Evolutionary conservation across 1,140 invertebrate genomes (phyloP), one percentile per base, ranked within the genome.

Genomic region (Drosophila rhopaloa): DNA sequence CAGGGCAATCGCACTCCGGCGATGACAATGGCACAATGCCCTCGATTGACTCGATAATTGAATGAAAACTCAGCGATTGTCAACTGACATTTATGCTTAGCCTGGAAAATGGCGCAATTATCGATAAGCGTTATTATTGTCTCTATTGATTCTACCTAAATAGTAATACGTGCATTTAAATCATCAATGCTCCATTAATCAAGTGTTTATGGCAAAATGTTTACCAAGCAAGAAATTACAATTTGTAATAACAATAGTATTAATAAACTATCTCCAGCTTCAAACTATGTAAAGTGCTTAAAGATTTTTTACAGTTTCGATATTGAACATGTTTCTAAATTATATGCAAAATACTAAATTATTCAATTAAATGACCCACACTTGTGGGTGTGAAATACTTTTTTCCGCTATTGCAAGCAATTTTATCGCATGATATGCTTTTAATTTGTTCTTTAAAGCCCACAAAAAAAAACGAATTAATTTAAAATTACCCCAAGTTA

Each of bases 31-130:
- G 44, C 35, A 66, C 37, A 68, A 68, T 53, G 48, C 32, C 48
- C 51, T 38, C 63, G 19, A 57, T 56, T 70, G 24, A 43, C 32
- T 19, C 37, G 68, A 72, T 72, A 72, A 72, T 72, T 72, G 68
- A 72, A 71, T 72, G 68, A 58, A 72, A 71, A 58, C 53, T 50
- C 66, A 35, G 32, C 51, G 63, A 71, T 71, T 58, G 51, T 37
- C 63, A 19, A 61, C 57, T 68, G 67, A 71, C 67, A 71, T 71
- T 71, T 57, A 71, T 71, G 67, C 51, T 71, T 50, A 41, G 68
- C 29, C 27, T 29, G 51, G 65, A 58, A 71, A 71, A 71, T 71
- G 41, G 53, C n/a, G 38, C 51, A 72, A 72, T 72, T 71, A 71
- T 37, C 66, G 65, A 58, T 48, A 71, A 57, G 16, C 63, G 60